Evolutionary conservation across 2,113 vertebrate species (phyloP), one percentile per base, ranked within the genome.

Genomic region (Prinia subflava): DNA sequence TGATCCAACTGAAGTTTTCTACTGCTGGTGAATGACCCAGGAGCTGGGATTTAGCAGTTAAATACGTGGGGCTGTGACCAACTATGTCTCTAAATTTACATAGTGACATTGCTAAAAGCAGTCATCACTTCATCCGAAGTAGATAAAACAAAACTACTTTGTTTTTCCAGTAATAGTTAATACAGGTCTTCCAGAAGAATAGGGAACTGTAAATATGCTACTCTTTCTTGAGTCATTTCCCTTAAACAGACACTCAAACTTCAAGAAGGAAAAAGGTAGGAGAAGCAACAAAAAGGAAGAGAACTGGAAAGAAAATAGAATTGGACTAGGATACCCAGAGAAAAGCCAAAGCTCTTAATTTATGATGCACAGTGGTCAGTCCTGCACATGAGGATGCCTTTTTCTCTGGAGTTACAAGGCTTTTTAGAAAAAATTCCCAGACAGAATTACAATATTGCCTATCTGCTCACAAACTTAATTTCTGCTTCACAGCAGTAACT

Each of bases 331-430:
- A 42, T 2, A 80, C 5, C 7, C 31, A 74, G 30, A 46, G 14
- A 85, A 83, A 69, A 73, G 23, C 11, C 11, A 0, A 31, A 71
- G 31, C 21, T 41, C 21, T 30, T 33, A 7, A 20, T 63, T 64
- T 35, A 22, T 7, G 13, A 52, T 28, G 59, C 16, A 8, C 23
- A 25, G 33, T 11, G 31, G 37, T 62, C 56, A 74, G 28, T 50
- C 44, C n/a, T 35, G 31, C 46, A 76, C 15, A 13, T 2, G 14
- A 30, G 2, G 6, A 28, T 13, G n/a, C 19, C 22, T 13, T 42
- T 62, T 60, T 30, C n/a, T 42, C 62, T 55, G 25, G 31, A 62
- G 47, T 39, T 57, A 37, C 0, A 0, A 4, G 31, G 11, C n/a
- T 85, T 79, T 46, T 71, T 1, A 52, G 41, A 83, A 86, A 35